These are phyloP conservation scores for Gracilinanus agilis DNA, from an alignment of 2,113 vertebrate genomes.

Conservation along the genomic window DNA sequence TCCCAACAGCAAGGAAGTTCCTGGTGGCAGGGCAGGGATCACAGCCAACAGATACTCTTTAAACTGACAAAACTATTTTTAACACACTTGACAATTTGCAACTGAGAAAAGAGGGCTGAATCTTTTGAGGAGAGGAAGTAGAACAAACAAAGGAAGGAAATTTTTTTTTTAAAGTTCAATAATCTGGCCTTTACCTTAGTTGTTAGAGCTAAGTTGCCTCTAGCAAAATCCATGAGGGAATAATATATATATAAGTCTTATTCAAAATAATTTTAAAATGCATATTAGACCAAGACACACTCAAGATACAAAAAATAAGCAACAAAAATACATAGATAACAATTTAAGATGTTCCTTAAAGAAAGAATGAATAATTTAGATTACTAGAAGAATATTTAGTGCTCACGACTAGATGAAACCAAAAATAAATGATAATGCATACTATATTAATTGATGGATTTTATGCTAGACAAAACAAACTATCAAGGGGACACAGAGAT, in stretches of 20 bases:
- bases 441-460: not conserved
- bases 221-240: not conserved
- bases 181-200: not conserved
- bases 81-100: not conserved
- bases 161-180: not conserved
- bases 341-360: not conserved
- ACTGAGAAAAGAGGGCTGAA: slow-evolving; percentile 15
- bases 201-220: not conserved
- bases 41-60: not conserved
- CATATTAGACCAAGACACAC: not conserved
- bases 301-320: not conserved
- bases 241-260: not conserved
- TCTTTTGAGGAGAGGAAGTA: not conserved
- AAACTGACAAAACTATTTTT: slow-evolving; percentile 38
- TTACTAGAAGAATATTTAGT: not conserved
- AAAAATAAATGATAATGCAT: not conserved
- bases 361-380: not conserved
- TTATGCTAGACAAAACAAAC: not conserved
- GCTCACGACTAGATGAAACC: not conserved
- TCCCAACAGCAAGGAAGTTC: not conserved
- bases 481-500: not conserved
- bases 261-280: not conserved
- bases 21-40: not conserved
- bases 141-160: not conserved
- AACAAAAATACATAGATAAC: not conserved